Conservation (phyloP, 23 tunicate genomes). For the Ciona savignyi region DNA sequence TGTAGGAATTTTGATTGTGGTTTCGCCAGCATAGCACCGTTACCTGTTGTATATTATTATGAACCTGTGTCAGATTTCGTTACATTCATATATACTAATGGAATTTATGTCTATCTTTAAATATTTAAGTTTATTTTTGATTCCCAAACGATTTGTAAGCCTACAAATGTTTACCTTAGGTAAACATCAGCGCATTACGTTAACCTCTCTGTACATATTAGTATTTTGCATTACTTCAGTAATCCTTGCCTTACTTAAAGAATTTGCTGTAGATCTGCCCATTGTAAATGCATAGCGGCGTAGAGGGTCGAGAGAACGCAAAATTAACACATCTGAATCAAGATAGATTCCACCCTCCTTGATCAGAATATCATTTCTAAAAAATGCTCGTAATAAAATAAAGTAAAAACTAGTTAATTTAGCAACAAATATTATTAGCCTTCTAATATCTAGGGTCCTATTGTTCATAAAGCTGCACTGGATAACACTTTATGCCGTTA, state of each 20-base stretch:
- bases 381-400: no score
- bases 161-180: no score
- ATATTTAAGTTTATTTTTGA: no score
- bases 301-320: slow-evolving; percentile 12
- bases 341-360: slow-evolving; percentile 19
- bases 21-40: slow-evolving; percentile 8
- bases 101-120: no score
- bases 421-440: no score
- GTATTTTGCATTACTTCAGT: not conserved
- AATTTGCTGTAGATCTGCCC: slow-evolving; percentile 4
- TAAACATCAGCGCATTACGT: no score
- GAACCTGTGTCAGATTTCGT: not conserved
- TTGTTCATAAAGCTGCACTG: no score
- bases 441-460: no score
- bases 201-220: not conserved
- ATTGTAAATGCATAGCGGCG: slow-evolving; percentile 6
- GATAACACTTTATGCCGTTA: not conserved
- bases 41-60: slow-evolving; percentile 1
- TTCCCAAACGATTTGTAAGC: no score
- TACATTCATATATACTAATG: no score
- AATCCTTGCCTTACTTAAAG: slow-evolving; percentile 10
- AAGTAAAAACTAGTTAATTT: no score
- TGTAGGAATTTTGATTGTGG: slow-evolving; percentile 10
- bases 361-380: slow-evolving; percentile 7
- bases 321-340: slow-evolving; percentile 19